These are phyloP conservation scores for Incurvaria masculella DNA, from an alignment of 2,888 invertebrate species.

Conservation along the genomic window DNA sequence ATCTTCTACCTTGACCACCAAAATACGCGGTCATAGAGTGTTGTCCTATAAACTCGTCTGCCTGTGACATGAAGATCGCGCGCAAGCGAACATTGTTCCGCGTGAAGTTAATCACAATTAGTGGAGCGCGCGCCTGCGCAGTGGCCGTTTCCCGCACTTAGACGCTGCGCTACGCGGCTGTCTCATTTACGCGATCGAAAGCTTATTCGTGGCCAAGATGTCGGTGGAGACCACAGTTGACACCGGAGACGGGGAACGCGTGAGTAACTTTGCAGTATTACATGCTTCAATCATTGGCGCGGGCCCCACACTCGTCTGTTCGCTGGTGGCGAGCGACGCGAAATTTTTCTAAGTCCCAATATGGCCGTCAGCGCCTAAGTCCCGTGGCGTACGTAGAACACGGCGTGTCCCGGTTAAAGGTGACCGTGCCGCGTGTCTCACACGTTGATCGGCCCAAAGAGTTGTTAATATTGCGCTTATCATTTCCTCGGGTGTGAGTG, in stretches of 20 bases:
- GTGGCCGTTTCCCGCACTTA: slow-evolving; percentile 58
- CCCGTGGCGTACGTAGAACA: slow-evolving; percentile 28
- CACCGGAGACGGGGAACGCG: slow-evolving; percentile 56
- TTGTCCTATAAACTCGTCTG: too few species aligned
- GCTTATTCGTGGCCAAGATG: slow-evolving; percentile 58
- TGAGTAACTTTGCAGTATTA: slow-evolving; percentile 45
- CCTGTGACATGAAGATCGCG: too few species aligned
- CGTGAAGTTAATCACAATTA: slow-evolving; percentile 24
- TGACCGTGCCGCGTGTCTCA: background rate
- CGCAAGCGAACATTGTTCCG: background rate
- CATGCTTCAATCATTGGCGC: background rate
- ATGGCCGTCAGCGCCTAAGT: slow-evolving; percentile 81
- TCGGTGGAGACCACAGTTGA: slow-evolving; percentile 62
- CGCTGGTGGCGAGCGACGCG: slow-evolving; percentile 29
- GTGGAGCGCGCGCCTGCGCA: slow-evolving; percentile 55
- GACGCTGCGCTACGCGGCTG: slow-evolving; percentile 23
- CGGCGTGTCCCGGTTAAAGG: too few species aligned
- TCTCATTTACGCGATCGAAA: slow-evolving; percentile 5
- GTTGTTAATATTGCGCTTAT: slow-evolving; percentile 1
- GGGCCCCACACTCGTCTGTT: slow-evolving; percentile 9
- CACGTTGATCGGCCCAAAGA: background rate
- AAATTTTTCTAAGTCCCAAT: slow-evolving; percentile 75
- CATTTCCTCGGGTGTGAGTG: background rate
- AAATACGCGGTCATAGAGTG: too few species aligned
- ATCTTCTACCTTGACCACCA: too few species aligned